Conservation (phyloP, 1,140 invertebrate genomes). For the Cotesia glomerata region DNA sequence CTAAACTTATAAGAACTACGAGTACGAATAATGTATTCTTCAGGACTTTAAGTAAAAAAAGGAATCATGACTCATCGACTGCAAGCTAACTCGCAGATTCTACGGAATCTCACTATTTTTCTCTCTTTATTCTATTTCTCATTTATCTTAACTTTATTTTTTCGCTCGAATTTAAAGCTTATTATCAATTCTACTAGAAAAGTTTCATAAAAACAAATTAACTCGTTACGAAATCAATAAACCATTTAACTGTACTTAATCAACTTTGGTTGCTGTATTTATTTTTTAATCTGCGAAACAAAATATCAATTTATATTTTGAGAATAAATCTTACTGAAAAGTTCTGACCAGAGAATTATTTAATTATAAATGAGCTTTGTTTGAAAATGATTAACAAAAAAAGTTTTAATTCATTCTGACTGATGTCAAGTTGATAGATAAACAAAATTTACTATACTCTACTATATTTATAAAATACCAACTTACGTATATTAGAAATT, state of each 20-base stretch:
- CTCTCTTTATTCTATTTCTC: not conserved
- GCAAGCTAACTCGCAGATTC: not conserved
- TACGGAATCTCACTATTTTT: not conserved
- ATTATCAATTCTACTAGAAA: not conserved
- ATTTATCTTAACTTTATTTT: not conserved
- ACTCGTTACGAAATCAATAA: not conserved
- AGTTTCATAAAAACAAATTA: not conserved
- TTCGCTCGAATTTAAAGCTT: not conserved
- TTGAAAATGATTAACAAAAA: no score
- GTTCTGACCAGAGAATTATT: no score
- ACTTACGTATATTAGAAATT: slow-evolving; percentile 23
- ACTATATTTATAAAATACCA: no score
- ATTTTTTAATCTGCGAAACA: not conserved
- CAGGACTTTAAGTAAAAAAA: not conserved
- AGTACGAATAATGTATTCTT: slow-evolving; percentile 14
- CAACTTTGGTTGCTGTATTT: not conserved
- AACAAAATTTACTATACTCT: no score
- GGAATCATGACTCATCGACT: no score
- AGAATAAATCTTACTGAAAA: no score
- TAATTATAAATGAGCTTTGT: no score
- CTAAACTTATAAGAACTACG: not conserved
- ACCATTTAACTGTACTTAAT: no score
- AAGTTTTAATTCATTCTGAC: no score
- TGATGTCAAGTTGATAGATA: no score
- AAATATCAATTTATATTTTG: not conserved